A percentile compares a stretch with the other conserved stretches of the same genome.
Evolutionary conservation across 2,888 invertebrate genomes (phyloP).

Genomic region (Netelia melanura): DNA sequence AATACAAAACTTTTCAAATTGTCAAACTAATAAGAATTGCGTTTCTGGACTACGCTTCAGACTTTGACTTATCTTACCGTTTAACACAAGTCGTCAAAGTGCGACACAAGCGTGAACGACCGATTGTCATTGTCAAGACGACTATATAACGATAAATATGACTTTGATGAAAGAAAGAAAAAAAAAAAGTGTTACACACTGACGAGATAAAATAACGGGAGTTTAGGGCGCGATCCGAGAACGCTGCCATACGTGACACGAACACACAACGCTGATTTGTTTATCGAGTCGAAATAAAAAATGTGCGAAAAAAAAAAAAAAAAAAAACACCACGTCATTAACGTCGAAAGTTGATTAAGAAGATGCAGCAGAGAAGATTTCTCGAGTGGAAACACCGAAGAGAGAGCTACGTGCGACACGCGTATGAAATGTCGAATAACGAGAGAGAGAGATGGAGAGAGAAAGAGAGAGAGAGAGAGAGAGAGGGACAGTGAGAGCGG

Average conservation of each 20-base stretch:
- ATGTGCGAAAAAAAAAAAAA: not conserved
- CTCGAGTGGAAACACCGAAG: not conserved
- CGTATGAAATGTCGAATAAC: not conserved
- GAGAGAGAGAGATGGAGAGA: conserved; percentile 2
- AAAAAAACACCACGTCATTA: not conserved
- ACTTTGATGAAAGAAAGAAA: not conserved
- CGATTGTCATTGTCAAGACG: not conserved
- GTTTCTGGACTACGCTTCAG: not conserved
- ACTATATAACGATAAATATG: not conserved
- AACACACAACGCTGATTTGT: conserved; percentile 20
- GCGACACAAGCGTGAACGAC: not conserved
- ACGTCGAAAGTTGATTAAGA: not conserved
- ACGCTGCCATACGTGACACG: conserved; percentile 19
- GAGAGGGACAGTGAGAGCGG: conserved; percentile 1
- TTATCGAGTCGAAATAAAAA: conserved; percentile 22
- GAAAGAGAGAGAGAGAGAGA: conserved; percentile 8
- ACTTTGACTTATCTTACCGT: too few species aligned
- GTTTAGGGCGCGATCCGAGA: conserved; percentile 21
- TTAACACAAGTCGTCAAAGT: not conserved
- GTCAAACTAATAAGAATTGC: not conserved
- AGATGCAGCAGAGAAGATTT: not conserved
- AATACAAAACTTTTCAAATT: not conserved
- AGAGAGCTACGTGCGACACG: not conserved
- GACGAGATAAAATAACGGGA: conserved; percentile 17
- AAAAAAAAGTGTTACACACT: conserved; percentile 10